Base-by-base conservation (phyloP, 2,797 vertebrate genomes). In the Siniperca obscura region DNA sequence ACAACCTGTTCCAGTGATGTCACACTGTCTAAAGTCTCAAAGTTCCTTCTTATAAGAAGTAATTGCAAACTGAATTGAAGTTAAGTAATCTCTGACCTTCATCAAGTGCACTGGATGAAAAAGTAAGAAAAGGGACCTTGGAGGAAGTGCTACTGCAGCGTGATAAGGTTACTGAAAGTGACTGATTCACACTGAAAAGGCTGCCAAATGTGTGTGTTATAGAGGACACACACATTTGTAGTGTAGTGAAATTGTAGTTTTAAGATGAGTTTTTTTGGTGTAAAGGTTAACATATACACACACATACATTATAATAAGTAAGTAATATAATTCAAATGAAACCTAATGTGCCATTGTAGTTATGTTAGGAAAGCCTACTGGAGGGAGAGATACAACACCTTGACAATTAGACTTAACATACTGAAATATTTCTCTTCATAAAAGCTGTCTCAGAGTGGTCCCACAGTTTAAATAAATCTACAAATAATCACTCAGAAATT, bases 81-180 rank as follows among this genome's bases (percentile, higher is more conserved):
- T 3, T 5, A 48, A 62, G 56, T 38, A 8, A 46, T 61, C 7
- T 36, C 55, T 80, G 71, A 69, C 71, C 65, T 62, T 80, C 46
- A 53, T 61, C 25, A 62, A 11, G 64, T 36, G n/a, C 0, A 4
- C 55, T 40, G 46, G 44, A 73, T 59, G 69, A 48, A 27, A 53
- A 59, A 76, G 30, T 44, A 65, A 44, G 21, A 57, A 66, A 57
- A 64, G 64, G 34, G 30, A 5, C 30, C 48, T 69, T 61, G 61
- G 46, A 65, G 42, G 48, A 50, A 66, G 70, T 67, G 52, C 42
- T 27, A 57, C 40, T 48, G n/a, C 60, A 30, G 42, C 19, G 8
- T 25, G 68, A 53, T 46, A 61, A 72, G 22, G 64, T 73, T 64
- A n/a, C 19, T 14, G 16, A 25, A 68, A 34, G n/a, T 52, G 30